phyloP scores from a whole-genome alignment of 1,140 invertebrate genomes.

The Conus ventricosus region DNA sequence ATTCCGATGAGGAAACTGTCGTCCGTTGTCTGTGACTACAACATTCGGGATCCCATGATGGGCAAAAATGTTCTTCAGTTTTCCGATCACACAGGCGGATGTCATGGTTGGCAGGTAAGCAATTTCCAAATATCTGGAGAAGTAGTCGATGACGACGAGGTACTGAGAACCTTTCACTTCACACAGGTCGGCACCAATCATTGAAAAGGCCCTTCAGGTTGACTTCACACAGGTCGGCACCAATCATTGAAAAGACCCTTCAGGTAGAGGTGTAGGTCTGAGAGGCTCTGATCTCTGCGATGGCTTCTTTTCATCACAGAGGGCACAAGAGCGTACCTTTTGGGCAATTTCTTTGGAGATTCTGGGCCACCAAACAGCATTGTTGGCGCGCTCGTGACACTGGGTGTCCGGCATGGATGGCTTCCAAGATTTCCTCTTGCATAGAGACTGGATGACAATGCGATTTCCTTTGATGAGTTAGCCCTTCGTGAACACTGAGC shows the following conservation, averaged over 20 bases:
- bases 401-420: too few species aligned
- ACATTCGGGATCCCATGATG: conserved; percentile 70
- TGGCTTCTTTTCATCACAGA: conserved; percentile 1
- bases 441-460: too few species aligned
- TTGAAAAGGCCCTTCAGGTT: too few species aligned
- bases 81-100: conserved; percentile 25
- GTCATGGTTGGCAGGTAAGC: conserved; percentile 34
- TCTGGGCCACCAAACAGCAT: neutral
- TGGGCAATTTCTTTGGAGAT: neutral
- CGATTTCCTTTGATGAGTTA: neutral
- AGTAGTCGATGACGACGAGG: conserved; percentile 46
- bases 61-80: conserved; percentile 65
- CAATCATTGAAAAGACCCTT: conserved; percentile 41
- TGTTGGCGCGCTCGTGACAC: too few species aligned
- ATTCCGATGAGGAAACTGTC: conserved; percentile 16
- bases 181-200: too few species aligned
- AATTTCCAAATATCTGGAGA: conserved; percentile 45
- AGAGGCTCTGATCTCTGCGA: too few species aligned
- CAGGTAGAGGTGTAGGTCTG: conserved; percentile 6
- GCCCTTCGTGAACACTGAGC: neutral
- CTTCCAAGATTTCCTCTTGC: too few species aligned
- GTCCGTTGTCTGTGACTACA: conserved; percentile 9
- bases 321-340: neutral
- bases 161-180: conserved; percentile 25
- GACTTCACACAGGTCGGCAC: conserved; percentile 46